These are phyloP conservation scores for Mythimna albipuncta DNA, from an alignment of 2,888 invertebrate species.

Conservation along the genomic window DNA sequence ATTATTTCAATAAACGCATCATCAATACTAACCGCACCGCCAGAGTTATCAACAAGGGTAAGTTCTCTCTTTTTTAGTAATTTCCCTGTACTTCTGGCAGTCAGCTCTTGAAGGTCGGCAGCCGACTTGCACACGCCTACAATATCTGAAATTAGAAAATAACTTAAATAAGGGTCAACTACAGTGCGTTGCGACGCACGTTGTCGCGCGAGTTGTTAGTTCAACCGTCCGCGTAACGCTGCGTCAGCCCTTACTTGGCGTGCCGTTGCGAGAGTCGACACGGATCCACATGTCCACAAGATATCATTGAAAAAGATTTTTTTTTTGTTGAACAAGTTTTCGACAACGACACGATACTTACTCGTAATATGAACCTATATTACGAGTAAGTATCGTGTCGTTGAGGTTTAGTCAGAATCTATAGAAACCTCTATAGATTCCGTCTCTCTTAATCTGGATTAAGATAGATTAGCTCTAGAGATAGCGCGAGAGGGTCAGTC, in stretches of 20 bases:
- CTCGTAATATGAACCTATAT: too few relatives aligned
- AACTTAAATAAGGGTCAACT: too few relatives aligned
- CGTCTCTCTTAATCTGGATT: too few relatives aligned
- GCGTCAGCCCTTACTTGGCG: background rate
- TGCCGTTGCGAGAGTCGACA: background rate
- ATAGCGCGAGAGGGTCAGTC: background rate
- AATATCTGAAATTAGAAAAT: conserved; percentile 92
- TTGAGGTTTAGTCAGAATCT: background rate
- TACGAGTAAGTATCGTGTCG: background rate
- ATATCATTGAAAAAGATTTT: background rate
- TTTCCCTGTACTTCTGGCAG: conserved; percentile 93
- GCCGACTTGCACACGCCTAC: conserved; percentile 96
- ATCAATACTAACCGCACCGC: conserved; percentile 89
- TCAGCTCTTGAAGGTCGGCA: conserved; percentile 93
- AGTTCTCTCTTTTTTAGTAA: conserved; percentile 97
- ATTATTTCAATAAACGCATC: too few relatives aligned
- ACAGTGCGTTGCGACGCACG: too few relatives aligned
- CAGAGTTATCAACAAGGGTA: conserved; percentile 95
- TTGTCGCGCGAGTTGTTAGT: too few relatives aligned
- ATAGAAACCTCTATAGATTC: background rate
- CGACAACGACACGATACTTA: too few relatives aligned
- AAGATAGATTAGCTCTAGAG: background rate
- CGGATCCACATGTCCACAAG: background rate
- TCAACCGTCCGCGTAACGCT: too few relatives aligned
- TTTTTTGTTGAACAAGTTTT: background rate